Conservation (phyloP, 2,113 vertebrate species). For the Maylandia zebra region DNA sequence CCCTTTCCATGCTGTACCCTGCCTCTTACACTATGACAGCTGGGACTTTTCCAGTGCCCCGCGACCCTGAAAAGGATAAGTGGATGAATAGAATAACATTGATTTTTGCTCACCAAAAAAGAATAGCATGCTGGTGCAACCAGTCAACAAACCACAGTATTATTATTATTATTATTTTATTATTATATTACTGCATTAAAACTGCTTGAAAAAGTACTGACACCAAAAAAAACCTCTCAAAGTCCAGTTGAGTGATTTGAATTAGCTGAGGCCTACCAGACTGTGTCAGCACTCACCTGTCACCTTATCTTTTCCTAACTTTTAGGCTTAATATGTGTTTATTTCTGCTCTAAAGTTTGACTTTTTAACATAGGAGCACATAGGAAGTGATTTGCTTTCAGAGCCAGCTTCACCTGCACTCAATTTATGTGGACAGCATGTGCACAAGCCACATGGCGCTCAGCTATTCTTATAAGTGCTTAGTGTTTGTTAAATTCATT, state of each 20-base stretch:
- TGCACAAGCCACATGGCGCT: not conserved
- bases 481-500: not conserved
- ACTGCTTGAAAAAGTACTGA: not conserved
- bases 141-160: not conserved
- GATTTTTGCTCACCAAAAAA: not conserved
- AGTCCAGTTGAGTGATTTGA: not conserved
- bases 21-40: not conserved
- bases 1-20: not conserved
- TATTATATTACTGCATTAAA: not conserved
- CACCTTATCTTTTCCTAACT: not conserved
- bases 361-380: not conserved
- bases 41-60: not conserved
- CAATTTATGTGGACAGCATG: not conserved
- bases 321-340: not conserved
- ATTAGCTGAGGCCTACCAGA: not conserved
- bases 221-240: not conserved
- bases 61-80: not conserved
- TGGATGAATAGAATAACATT: not conserved
- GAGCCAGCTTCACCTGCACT: not conserved
- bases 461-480: not conserved
- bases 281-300: not conserved
- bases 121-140: not conserved
- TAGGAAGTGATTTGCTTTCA: not conserved
- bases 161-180: not conserved
- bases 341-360: not conserved